Evolutionary conservation across 2,113 vertebrate genomes (phyloP).

Genomic region (Ictalurus furcatus): DNA sequence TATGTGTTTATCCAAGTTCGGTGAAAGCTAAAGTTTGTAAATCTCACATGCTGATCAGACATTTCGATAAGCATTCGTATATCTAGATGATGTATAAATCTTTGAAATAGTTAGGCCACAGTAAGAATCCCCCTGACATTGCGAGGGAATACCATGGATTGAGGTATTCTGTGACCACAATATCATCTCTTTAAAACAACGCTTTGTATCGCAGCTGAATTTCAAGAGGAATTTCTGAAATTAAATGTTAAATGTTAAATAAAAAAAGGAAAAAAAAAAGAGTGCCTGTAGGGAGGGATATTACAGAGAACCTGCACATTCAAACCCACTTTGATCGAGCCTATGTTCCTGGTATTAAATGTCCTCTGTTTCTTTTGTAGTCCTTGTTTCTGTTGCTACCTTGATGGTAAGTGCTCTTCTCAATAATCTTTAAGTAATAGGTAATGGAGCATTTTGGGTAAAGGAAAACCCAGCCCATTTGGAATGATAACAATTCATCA

Average conservation of each 20-base stretch:
- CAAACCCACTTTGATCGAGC: conserved; percentile 22
- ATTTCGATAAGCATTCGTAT: conserved; percentile 71
- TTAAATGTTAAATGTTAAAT: conserved; percentile 60
- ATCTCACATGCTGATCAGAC: conserved; percentile 72
- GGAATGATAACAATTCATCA: conserved; percentile 68
- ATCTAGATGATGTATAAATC: conserved; percentile 72
- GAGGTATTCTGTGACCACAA: conserved; percentile 80
- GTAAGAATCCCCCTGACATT: conserved; percentile 68
- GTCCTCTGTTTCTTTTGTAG: conserved; percentile 9
- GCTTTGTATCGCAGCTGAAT: conserved; percentile 66
- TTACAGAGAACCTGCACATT: conserved; percentile 40
- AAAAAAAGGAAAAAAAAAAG: conserved; percentile 41
- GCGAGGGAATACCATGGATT: conserved; percentile 71
- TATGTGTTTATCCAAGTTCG: conserved; percentile 58
- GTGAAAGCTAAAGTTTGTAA: conserved; percentile 52
- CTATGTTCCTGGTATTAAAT: conserved; percentile 28
- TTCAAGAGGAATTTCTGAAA: conserved; percentile 52
- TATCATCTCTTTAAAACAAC: conserved; percentile 75
- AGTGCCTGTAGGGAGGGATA: conserved; percentile 46
- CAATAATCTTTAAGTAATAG: neutral
- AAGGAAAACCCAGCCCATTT: conserved; percentile 62
- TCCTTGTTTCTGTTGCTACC: conserved; percentile 13
- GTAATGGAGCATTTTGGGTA: conserved; percentile 7
- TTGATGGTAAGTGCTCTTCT: conserved; percentile 47
- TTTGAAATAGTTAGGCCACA: conserved; percentile 72